Evolutionary conservation across 2,113 vertebrate species (phyloP).

Genomic region (Indri indri): DNA sequence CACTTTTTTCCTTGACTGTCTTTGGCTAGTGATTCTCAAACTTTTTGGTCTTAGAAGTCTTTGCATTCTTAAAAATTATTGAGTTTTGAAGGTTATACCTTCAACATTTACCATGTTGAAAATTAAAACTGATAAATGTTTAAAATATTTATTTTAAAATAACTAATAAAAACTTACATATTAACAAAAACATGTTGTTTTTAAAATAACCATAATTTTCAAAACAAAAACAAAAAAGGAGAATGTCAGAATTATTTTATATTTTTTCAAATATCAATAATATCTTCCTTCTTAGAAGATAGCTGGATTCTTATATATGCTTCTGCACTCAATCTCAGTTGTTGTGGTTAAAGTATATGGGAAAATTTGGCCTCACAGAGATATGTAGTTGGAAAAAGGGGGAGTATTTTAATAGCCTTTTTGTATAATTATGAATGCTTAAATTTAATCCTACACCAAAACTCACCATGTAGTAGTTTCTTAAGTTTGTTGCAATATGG

Average conservation of each 20-base stretch:
- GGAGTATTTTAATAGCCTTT: not conserved
- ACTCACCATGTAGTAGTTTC: not conserved
- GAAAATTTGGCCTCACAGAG: not conserved
- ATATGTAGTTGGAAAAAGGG: not conserved
- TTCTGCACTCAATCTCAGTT: conserved; percentile 2
- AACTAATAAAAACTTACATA: not conserved
- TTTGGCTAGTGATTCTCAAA: not conserved
- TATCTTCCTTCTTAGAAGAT: not conserved
- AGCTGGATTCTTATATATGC: not conserved
- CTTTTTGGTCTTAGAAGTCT: not conserved
- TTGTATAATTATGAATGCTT: not conserved
- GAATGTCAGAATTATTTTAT: not conserved
- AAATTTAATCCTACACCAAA: not conserved
- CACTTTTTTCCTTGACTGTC: not conserved
- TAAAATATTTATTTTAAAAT: not conserved
- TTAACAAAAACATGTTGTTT: not conserved
- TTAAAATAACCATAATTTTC: not conserved
- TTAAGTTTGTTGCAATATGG: not conserved
- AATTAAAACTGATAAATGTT: not conserved
- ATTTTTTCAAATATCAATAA: not conserved
- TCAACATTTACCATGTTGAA: not conserved
- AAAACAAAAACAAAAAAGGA: not conserved
- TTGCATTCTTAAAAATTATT: not conserved
- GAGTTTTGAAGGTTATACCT: not conserved
- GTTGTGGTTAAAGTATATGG: not conserved